Evolutionary conservation across 2,888 invertebrate genomes (phyloP).

Genomic region (Nymphalis polychloros): DNA sequence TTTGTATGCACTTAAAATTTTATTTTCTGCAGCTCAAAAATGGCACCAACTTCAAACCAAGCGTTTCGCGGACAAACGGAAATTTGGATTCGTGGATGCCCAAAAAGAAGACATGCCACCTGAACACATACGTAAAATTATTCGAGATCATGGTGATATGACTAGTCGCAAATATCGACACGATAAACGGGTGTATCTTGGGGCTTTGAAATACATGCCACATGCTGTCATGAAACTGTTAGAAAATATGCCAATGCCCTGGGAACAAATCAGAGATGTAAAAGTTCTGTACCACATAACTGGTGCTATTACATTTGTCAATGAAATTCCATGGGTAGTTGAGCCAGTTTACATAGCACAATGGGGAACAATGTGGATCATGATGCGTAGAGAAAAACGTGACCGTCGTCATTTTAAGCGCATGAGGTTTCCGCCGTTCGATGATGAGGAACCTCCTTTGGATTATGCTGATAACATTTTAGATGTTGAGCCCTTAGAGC

Average conservation of each 20-base stretch:
- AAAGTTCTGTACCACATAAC: slow-evolving; percentile 99
- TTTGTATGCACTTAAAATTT: no score
- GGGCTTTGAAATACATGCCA: slow-evolving; percentile 99
- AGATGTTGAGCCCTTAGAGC: slow-evolving; percentile 99
- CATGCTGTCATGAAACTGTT: slow-evolving; percentile 99
- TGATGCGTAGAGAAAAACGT: slow-evolving; percentile 99
- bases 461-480: slow-evolving; percentile 99
- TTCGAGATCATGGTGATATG: slow-evolving; percentile 99
- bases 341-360: slow-evolving; percentile 99
- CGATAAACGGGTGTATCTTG: slow-evolving; percentile 98
- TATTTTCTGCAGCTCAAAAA: slow-evolving; percentile 87
- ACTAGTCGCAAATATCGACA: slow-evolving; percentile 99
- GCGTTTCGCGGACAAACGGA: slow-evolving; percentile 98
- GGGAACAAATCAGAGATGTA: slow-evolving; percentile 99
- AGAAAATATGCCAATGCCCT: slow-evolving; percentile 99
- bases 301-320: slow-evolving; percentile 99
- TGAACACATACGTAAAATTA: slow-evolving; percentile 99
- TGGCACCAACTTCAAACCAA: slow-evolving; percentile 99
- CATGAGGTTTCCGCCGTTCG: slow-evolving; percentile 99
- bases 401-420: slow-evolving; percentile 99
- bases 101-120: slow-evolving; percentile 99
- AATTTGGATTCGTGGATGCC: slow-evolving; percentile 99
- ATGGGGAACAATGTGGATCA: slow-evolving; percentile 99
- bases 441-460: slow-evolving; percentile 99
- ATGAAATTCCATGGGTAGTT: slow-evolving; percentile 99